Base-by-base conservation (phyloP, 2,113 vertebrate genomes). In the Erpornis zantholeuca region DNA sequence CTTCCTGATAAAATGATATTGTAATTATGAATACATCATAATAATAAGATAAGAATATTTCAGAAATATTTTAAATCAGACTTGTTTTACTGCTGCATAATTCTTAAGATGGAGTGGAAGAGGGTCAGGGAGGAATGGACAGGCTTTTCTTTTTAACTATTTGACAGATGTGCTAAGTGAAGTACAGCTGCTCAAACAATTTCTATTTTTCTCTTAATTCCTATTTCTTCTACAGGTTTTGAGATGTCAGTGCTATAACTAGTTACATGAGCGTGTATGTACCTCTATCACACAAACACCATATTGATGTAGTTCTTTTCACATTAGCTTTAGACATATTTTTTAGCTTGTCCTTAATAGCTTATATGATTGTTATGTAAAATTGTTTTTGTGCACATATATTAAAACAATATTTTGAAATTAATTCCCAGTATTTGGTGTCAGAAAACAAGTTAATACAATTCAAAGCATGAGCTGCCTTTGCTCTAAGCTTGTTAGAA, bases 401-500 rank as follows among this genome's bases (percentile, higher is more conserved):
- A 49, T 61, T 31, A 53, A 92, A 81, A 81, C 42, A 11, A 36
- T 33, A 72, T 64, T 87, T 80, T 90, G 33, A 87, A 95, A 96
- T 56, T 36, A 92, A 50, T 94, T 91, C 36, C 45, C 33, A 35
- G 28, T n/a, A 77, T 60, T 90, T 85, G 70, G 69, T 82, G 36
- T 82, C 54, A 79, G 66, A 86, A 95, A 87, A 91, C 23, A 79
- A 92, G 72, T 52, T 94, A 90, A 90, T 90, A 54, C 33, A 95
- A 95, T 86, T 84, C 88, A 84, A 75, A 82, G 56, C 24, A 5
- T 75, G 49, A 93, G 36, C 72, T 94, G 90, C 59, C 92, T 97
- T 96, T 11, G 12, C 79, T 64, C 57, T 93, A 87, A 80, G 71
- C 94, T 98, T 92, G 85, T 96, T 95, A 97, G 61, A 76, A 91